phyloP scores from a whole-genome alignment of 2,797 vertebrate species.

The Leptodactylus fallax region DNA sequence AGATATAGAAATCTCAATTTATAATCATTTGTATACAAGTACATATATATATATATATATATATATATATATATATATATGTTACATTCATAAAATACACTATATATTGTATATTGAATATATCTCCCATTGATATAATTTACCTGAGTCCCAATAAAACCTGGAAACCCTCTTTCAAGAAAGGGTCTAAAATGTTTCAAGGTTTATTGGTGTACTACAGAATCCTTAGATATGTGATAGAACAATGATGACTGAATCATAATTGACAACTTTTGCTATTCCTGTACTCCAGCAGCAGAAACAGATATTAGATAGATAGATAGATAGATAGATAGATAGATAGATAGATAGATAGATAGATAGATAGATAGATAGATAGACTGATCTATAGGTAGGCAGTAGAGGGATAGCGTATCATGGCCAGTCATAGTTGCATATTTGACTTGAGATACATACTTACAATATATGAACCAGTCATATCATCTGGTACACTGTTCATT shows the following conservation, averaged over 20 bases:
- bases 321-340: not conserved
- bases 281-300: not conserved
- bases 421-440: not conserved
- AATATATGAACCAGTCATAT: not conserved
- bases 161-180: not conserved
- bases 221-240: not conserved
- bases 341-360: constrained; percentile 17
- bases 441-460: not conserved
- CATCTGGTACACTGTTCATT: not conserved
- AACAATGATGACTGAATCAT: not conserved
- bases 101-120: not conserved
- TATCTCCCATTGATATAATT: not conserved
- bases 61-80: not conserved
- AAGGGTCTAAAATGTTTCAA: not conserved
- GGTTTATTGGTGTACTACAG: not conserved
- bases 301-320: not conserved
- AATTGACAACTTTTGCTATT: not conserved
- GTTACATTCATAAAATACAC: not conserved
- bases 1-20: not conserved
- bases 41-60: too few relatives aligned
- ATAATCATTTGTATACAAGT: not conserved
- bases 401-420: not conserved
- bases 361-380: constrained; percentile 3
- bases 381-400: too few relatives aligned
- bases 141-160: not conserved